These are phyloP conservation scores for Ecdyonurus torrentis DNA, from an alignment of 2,888 invertebrate species.

Conservation along the genomic window DNA sequence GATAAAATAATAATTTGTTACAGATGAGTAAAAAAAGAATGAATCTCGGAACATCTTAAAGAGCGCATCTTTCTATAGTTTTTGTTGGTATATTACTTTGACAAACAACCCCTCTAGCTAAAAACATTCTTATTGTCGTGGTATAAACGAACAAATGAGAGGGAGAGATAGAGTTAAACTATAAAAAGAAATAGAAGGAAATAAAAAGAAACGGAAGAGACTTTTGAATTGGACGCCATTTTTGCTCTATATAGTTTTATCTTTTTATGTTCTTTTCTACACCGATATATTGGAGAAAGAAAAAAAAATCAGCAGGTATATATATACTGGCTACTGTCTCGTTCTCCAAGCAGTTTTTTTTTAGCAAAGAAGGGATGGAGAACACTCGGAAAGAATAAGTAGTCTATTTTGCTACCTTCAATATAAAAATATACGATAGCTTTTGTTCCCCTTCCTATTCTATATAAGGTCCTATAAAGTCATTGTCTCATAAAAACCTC, in stretches of 20 bases:
- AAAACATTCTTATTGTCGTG: no score
- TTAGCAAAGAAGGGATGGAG: neutral
- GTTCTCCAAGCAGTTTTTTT: no score
- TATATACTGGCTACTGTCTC: no score
- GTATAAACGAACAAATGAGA: no score
- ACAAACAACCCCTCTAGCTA: no score
- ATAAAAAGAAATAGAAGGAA: neutral
- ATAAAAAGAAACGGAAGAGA: neutral
- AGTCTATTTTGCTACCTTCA: neutral
- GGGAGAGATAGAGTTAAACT: neutral
- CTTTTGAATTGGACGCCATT: neutral
- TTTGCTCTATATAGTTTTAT: neutral
- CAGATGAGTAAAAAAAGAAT: neutral
- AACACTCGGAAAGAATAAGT: neutral
- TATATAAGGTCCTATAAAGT: neutral
- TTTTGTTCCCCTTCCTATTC: neutral
- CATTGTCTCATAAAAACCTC: neutral
- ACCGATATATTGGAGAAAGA: neutral
- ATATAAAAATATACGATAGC: neutral
- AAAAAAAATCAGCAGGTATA: neutral
- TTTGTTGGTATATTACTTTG: no score
- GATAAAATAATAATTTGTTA: neutral
- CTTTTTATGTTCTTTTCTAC: neutral
- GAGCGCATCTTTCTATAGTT: no score
- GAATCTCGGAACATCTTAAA: no score